These are phyloP conservation scores for Drosophila biarmipes DNA, from an alignment of 1,140 invertebrate species.

Conservation along the genomic window DNA sequence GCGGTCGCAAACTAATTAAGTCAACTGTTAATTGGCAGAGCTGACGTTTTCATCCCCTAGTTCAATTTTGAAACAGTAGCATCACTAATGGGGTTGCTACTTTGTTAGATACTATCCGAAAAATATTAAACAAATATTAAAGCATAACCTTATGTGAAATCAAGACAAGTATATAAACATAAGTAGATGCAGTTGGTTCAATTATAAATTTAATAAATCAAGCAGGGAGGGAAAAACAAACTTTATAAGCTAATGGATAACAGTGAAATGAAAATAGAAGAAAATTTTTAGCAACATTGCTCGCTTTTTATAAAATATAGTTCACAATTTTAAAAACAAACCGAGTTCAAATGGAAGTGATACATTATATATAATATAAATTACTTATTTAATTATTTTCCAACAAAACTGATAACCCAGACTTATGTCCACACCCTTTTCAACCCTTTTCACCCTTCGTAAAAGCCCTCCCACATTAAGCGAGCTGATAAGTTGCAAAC, in stretches of 20 bases:
- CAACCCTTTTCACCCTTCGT: background rate
- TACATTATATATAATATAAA: too few species aligned
- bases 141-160: too few species aligned
- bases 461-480: slow-evolving; percentile 11
- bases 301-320: too few species aligned
- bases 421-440: background rate
- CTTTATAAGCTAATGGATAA: too few species aligned
- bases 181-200: too few species aligned
- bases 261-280: too few species aligned
- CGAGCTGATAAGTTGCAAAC: slow-evolving; percentile 45
- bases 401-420: background rate
- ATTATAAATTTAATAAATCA: too few species aligned
- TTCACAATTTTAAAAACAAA: too few species aligned
- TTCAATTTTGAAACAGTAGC: slow-evolving; percentile 23
- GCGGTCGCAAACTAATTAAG: slow-evolving; percentile 28
- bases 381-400: background rate
- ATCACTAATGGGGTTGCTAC: background rate
- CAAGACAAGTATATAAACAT: too few species aligned
- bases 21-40: slow-evolving; percentile 47
- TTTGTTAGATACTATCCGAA: background rate
- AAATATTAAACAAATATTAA: background rate
- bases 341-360: too few species aligned
- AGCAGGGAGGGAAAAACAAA: too few species aligned
- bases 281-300: too few species aligned
- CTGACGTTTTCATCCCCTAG: slow-evolving; percentile 8